These are phyloP conservation scores for Ceryle rudis DNA, from an alignment of 2,797 vertebrate genomes.

Conservation along the genomic window DNA sequence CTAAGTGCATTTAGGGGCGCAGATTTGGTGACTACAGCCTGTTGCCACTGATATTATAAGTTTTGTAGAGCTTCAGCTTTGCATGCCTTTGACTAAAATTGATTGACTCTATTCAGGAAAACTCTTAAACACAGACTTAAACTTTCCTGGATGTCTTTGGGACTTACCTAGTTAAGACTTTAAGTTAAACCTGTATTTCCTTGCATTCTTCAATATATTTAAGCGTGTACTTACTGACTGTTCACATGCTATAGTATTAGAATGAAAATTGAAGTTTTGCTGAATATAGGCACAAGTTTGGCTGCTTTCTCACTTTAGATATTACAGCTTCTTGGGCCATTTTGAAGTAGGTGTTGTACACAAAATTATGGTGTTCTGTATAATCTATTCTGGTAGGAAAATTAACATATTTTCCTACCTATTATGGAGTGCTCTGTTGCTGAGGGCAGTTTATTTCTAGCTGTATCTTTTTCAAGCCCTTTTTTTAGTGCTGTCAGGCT, in stretches of 20 bases:
- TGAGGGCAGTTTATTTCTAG: conserved; percentile 63
- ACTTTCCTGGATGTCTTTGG: background rate
- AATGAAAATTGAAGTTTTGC: background rate
- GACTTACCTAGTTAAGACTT: background rate
- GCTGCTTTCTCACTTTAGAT: background rate
- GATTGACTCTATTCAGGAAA: background rate
- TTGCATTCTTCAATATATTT: background rate
- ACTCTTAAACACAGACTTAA: background rate
- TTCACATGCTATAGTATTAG: background rate
- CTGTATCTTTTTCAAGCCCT: background rate
- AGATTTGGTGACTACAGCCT: background rate
- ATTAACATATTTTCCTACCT: conserved; percentile 47
- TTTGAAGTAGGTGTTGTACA: conserved; percentile 38
- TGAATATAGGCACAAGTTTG: background rate
- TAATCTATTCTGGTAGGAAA: conserved; percentile 38
- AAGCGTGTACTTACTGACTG: background rate
- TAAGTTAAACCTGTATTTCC: background rate
- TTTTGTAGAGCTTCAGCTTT: background rate
- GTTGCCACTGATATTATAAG: background rate
- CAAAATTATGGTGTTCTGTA: conserved; percentile 25
- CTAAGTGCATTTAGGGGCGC: background rate
- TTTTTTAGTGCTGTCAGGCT: conserved; percentile 57
- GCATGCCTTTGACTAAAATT: background rate
- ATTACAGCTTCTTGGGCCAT: background rate
- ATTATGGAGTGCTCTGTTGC: conserved; percentile 31